A percentile compares a stretch with the other conserved stretches of the same genome.
phyloP scores from a whole-genome alignment of 2,797 vertebrate genomes.

The Pseudomugil tenellus region DNA sequence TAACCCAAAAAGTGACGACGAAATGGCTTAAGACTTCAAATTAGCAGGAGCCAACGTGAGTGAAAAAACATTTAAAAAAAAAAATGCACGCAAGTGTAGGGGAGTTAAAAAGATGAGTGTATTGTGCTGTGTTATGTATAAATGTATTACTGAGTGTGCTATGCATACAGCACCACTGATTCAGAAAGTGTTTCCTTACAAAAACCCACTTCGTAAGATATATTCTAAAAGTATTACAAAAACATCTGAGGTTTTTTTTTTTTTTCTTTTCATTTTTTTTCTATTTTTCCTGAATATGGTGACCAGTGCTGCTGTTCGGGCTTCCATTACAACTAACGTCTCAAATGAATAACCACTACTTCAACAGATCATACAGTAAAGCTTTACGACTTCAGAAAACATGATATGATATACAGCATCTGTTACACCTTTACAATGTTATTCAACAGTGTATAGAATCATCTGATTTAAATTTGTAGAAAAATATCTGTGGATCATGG shows the following conservation, averaged over 20 bases:
- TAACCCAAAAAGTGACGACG: constrained; percentile 30
- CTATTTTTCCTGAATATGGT: constrained; percentile 78
- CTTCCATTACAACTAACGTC: constrained; percentile 78
- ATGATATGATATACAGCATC: constrained; percentile 83
- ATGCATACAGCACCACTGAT: constrained; percentile 79
- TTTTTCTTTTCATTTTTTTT: constrained; percentile 43
- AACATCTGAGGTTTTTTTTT: constrained; percentile 78
- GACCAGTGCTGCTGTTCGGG: constrained; percentile 81
- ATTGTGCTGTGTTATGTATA: constrained; percentile 78
- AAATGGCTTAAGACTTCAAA: constrained; percentile 72
- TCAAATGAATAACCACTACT: constrained; percentile 80
- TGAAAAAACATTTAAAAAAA: background rate
- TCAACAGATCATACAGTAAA: constrained; percentile 81
- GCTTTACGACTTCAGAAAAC: constrained; percentile 81
- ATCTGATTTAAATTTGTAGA: constrained; percentile 86
- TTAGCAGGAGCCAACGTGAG: constrained; percentile 58
- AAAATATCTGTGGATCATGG: constrained; percentile 86
- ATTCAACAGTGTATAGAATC: constrained; percentile 86
- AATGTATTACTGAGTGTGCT: constrained; percentile 78
- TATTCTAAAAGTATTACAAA: constrained; percentile 84
- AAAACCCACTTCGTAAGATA: constrained; percentile 83
- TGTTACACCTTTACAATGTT: constrained; percentile 85
- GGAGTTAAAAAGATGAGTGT: constrained; percentile 64
- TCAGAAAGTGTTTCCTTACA: constrained; percentile 80
- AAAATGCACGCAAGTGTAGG: constrained; percentile 35